Conservation (phyloP, 1,140 invertebrate genomes). For the Drosophila micromelanica region DNA sequence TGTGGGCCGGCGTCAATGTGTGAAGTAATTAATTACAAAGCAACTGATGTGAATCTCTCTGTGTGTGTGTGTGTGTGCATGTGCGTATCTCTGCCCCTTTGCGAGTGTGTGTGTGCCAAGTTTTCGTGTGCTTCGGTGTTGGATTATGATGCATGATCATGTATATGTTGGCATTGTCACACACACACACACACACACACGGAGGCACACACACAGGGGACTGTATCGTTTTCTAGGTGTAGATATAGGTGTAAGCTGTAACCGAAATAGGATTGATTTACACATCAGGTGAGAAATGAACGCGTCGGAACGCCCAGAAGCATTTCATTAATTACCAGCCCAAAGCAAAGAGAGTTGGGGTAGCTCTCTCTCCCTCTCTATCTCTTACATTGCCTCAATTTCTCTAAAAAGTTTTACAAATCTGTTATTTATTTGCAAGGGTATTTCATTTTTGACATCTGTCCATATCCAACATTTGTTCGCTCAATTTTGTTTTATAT, state of each 20-base stretch:
- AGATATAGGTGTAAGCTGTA: constrained; percentile 33
- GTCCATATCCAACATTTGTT: too few relatives aligned
- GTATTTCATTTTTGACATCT: too few relatives aligned
- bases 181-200: constrained; percentile 50
- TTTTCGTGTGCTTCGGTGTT: constrained; percentile 58
- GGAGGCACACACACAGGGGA: constrained; percentile 27
- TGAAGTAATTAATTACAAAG: constrained; percentile 83
- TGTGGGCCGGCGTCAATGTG: constrained; percentile 77
- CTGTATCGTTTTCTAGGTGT: constrained; percentile 52
- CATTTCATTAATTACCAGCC: constrained; percentile 55
- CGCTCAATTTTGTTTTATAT: neutral
- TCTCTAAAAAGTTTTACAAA: too few relatives aligned
- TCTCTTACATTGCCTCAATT: too few relatives aligned
- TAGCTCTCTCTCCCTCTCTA: neutral
- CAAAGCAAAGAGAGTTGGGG: neutral
- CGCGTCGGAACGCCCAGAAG: constrained; percentile 34
- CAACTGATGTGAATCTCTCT: constrained; percentile 78
- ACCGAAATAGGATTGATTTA: constrained; percentile 75
- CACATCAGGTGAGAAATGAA: constrained; percentile 60
- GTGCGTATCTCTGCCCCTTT: constrained; percentile 1
- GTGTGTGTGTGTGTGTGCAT: constrained; percentile 28
- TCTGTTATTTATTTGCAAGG: too few relatives aligned
- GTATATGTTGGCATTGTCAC: constrained; percentile 59
- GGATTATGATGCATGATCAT: constrained; percentile 83
- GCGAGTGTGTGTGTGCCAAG: constrained; percentile 42